Evolutionary conservation across 2,113 vertebrate species (phyloP).

Genomic region (Pelmatolapia mariae): DNA sequence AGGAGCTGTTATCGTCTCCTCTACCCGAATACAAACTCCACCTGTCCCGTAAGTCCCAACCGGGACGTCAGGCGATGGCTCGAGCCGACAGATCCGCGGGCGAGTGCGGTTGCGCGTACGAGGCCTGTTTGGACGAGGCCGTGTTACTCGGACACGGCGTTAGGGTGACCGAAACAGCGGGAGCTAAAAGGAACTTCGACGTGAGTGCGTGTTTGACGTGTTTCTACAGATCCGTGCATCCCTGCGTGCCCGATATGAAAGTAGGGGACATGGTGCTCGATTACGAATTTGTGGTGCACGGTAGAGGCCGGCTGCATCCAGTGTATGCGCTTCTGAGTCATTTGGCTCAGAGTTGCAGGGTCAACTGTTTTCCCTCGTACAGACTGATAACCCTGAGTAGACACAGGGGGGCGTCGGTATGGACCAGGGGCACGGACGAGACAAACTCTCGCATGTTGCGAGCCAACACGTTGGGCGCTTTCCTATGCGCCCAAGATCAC

Average conservation of each 20-base stretch:
- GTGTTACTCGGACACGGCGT: neutral
- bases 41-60: neutral
- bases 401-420: too few species aligned
- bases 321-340: too few species aligned
- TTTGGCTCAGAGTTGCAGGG: neutral
- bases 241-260: neutral
- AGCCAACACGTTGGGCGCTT: too few species aligned
- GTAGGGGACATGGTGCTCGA: neutral
- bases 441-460: too few species aligned
- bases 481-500: too few species aligned
- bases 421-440: too few species aligned
- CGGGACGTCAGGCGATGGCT: too few species aligned
- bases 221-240: neutral
- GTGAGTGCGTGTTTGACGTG: neutral
- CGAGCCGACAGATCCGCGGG: too few species aligned
- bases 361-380: neutral
- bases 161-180: neutral
- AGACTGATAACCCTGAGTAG: too few species aligned
- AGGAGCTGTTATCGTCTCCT: neutral
- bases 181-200: neutral
- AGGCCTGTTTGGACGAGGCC: neutral
- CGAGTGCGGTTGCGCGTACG: neutral
- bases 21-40: neutral
- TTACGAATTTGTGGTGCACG: neutral
- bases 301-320: neutral